Base-by-base conservation (phyloP, 2,113 vertebrate genomes). In the Carollia perspicillata region DNA sequence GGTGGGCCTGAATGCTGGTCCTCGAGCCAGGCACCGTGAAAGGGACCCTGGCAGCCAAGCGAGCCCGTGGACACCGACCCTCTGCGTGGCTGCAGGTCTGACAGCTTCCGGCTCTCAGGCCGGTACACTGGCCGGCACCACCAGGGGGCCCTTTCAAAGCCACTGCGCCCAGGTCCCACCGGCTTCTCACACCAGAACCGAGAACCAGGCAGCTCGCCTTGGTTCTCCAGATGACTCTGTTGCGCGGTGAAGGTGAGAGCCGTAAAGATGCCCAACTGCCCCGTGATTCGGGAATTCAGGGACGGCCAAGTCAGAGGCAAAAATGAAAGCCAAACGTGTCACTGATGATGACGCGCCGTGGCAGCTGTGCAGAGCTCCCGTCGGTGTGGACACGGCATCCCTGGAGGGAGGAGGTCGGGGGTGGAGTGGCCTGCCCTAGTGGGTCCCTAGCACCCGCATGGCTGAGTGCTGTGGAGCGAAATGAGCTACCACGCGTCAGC, bases 341-440 rank as follows among this genome's bases (percentile, higher is more conserved):
- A 23, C 55, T 30, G 8, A 37, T 0, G 22, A 51, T 0, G 42
- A 42, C 8, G 23, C 6, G n/a, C 0, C 20, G 7, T 1, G 8
- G 37, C 20, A 20, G 84, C 47, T n/a, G 7, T 5, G 30, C 51
- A 60, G 69, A 60, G 23, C 8, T 84, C 26, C 0, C 3, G 6
- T 74, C 37, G 4, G 2, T 5, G 10, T 14, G 35, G n/a, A 69
- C 44, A n/a, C 0, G 1, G n/a, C 2, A 0, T 49, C 7, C 13
- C 30, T 6, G 18, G 55, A 35, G 35, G 44, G 44, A 89, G 12
- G 23, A 0, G 37, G 37, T n/a, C n/a, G 30, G 68, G 49, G 63
- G 2, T 0, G 6, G 10, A 28, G 12, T 66, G 4, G 8, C 51
- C 49, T 37, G 1, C 42, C 23, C 78, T 23, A 10, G 8, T 1